Percentiles rank a stretch among this genome's conserved stretches.
phyloP scores from a whole-genome alignment of 2,113 vertebrate species.

The Melanerpes aurifrons region DNA sequence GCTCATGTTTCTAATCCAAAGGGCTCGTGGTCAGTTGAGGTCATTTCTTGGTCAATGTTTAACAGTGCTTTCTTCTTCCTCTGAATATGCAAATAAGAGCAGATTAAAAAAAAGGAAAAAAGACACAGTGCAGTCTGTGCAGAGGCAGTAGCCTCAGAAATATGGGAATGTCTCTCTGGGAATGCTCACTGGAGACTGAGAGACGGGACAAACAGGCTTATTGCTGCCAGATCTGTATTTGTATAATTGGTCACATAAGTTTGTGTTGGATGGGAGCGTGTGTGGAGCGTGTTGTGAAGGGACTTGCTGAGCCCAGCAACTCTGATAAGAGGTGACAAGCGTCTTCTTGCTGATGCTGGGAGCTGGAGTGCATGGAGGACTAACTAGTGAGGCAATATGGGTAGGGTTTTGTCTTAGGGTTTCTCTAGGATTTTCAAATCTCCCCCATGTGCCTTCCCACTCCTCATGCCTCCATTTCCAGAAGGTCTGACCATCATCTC shows the following conservation, averaged over 20 bases:
- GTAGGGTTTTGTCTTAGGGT: fast-evolving
- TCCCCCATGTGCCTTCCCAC: background rate
- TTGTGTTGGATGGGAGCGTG: background rate
- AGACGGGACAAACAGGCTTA: background rate
- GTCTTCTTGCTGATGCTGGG: background rate
- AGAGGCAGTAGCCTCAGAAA: background rate
- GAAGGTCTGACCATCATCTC: background rate
- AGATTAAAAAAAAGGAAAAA: background rate
- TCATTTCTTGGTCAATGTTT: background rate
- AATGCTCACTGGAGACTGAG: background rate
- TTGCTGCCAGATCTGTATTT: slow-evolving; percentile 42
- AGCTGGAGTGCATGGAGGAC: background rate
- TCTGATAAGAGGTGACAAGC: background rate
- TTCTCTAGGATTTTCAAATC: background rate
- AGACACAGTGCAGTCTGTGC: background rate
- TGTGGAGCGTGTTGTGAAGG: background rate
- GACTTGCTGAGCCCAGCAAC: background rate
- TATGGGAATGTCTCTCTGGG: background rate
- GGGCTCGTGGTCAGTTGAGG: background rate
- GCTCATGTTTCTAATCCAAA: background rate
- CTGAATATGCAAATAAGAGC: background rate
- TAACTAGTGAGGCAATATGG: background rate
- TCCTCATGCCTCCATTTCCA: background rate
- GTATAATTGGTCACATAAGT: slow-evolving; percentile 20
- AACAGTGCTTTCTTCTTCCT: background rate